Evolutionary conservation across 53 echinoderm and acorn worm species (phyloP).

Genomic region (Paracentrotus lividus): DNA sequence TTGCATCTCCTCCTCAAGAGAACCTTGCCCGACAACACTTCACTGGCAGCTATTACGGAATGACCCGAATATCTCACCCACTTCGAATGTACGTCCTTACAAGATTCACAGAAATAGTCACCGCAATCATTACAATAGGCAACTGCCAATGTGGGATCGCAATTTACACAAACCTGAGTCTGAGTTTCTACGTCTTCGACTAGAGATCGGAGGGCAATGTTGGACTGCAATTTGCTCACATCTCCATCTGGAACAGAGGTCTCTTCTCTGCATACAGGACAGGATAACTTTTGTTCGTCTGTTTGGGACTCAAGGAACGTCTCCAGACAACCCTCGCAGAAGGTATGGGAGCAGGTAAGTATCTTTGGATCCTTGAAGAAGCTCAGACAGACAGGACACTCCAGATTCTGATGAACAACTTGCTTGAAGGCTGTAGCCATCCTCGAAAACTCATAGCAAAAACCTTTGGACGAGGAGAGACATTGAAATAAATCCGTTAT

Average conservation of each 20-base stretch:
- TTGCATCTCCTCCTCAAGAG: not conserved
- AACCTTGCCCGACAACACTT: not conserved
- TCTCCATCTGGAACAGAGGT: constrained; percentile 3
- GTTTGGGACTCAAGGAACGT: not conserved
- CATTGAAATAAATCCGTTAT: too few relatives aligned
- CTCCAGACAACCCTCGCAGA: constrained; percentile 33
- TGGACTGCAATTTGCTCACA: not conserved
- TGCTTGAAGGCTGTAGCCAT: constrained; percentile 21
- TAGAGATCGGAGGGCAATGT: not conserved
- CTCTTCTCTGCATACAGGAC: constrained; percentile 2
- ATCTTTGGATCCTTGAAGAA: constrained; percentile 45
- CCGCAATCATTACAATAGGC: constrained; percentile 21
- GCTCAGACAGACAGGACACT: constrained; percentile 46
- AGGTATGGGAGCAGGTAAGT: constrained; percentile 49
- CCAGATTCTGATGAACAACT: constrained; percentile 20
- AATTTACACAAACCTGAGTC: not conserved
- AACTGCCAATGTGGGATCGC: not conserved
- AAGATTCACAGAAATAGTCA: constrained; percentile 18
- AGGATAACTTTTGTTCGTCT: not conserved
- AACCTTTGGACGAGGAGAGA: too few relatives aligned
- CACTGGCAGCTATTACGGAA: not conserved
- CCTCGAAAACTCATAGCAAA: not conserved
- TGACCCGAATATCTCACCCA: constrained; percentile 27
- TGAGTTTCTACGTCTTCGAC: constrained; percentile 18
- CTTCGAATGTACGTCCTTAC: not conserved